These are phyloP conservation scores for Limosa lapponica DNA, from an alignment of 2,797 vertebrate genomes.

Conservation along the genomic window DNA sequence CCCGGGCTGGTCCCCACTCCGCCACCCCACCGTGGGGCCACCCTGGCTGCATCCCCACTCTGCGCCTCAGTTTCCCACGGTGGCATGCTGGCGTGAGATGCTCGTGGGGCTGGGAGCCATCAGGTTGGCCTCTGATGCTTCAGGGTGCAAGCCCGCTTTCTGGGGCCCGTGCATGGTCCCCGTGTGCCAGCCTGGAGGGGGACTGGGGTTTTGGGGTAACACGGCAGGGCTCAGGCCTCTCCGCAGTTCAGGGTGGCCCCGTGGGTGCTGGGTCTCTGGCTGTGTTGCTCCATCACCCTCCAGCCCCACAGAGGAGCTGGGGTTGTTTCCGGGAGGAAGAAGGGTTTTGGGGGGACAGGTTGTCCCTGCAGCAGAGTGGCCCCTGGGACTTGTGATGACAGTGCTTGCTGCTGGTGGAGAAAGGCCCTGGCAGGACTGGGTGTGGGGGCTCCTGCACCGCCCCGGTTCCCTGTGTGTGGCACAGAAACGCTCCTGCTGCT, in stretches of 20 bases:
- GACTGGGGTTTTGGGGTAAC: neutral
- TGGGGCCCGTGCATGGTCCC: fast-evolving
- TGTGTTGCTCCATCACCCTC: neutral
- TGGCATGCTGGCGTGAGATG: neutral
- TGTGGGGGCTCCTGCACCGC: neutral
- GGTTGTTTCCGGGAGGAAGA: neutral
- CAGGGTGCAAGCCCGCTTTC: neutral
- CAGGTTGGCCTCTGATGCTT: neutral
- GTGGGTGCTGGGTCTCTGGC: neutral
- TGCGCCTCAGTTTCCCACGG: neutral
- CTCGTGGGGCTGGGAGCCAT: fast-evolving
- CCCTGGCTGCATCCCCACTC: fast-evolving
- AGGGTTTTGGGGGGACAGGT: neutral
- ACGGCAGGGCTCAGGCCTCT: neutral
- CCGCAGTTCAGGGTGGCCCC: neutral
- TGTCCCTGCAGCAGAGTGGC: neutral
- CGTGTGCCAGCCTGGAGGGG: fast-evolving
- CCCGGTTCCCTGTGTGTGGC: fast-evolving
- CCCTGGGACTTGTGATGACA: neutral
- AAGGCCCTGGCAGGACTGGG: neutral
- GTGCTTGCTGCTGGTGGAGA: neutral
- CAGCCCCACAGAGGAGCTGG: neutral
- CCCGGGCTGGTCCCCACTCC: neutral
- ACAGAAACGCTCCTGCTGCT: fast-evolving
- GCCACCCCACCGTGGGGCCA: neutral